phyloP scores from a whole-genome alignment of 2,888 invertebrate genomes.

The Stenolophus ochropezus region DNA sequence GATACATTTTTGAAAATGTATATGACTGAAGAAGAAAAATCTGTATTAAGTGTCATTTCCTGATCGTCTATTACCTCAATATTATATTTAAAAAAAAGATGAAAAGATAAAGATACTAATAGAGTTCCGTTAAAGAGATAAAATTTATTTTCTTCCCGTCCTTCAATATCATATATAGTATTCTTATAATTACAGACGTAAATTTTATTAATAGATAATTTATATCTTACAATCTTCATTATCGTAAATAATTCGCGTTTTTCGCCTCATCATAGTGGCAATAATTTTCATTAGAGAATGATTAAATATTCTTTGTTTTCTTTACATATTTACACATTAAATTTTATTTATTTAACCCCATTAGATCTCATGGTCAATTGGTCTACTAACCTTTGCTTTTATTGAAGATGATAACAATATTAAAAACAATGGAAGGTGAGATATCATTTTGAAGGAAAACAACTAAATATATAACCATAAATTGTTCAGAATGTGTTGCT shows the following conservation, averaged over 20 bases:
- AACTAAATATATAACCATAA: neutral
- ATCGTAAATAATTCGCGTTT: neutral
- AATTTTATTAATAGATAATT: slow-evolving; percentile 27
- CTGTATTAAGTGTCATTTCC: too few relatives aligned
- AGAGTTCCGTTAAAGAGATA: neutral
- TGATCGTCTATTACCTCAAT: too few relatives aligned
- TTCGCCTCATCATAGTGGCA: neutral
- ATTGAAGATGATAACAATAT: neutral
- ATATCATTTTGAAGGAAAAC: neutral
- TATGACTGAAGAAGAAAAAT: too few relatives aligned
- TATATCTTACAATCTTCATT: slow-evolving; percentile 32
- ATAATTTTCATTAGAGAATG: slow-evolving; percentile 7
- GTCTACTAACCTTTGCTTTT: slow-evolving; percentile 12
- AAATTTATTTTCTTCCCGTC: neutral
- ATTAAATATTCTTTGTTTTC: slow-evolving; percentile 15
- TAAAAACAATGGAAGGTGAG: slow-evolving; percentile 7
- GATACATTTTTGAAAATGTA: too few relatives aligned
- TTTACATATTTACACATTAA: slow-evolving; percentile 23
- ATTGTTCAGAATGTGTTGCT: neutral
- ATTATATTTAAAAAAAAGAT: too few relatives aligned
- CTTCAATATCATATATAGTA: neutral
- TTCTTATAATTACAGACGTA: slow-evolving; percentile 25
- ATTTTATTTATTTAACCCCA: slow-evolving; percentile 20
- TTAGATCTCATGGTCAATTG: slow-evolving; percentile 19
- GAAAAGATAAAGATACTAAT: too few relatives aligned